These are phyloP conservation scores for Mionectes macconnelli DNA, from an alignment of 2,113 vertebrate genomes.

Conservation along the genomic window DNA sequence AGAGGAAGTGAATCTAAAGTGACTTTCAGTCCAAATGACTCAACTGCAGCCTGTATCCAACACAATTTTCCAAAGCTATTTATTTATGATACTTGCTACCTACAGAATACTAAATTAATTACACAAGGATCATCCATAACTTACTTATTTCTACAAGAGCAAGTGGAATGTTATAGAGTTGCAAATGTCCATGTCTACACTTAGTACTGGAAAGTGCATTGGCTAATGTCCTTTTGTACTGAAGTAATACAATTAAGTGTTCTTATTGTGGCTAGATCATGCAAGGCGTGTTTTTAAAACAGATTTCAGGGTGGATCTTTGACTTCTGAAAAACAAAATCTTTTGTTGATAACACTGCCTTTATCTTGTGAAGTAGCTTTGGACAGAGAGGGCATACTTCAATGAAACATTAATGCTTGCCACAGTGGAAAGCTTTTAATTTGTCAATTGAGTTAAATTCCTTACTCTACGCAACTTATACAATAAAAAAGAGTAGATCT, in stretches of 20 bases:
- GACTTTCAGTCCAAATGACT: neutral
- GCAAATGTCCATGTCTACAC: neutral
- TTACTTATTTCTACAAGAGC: neutral
- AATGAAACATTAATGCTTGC: neutral
- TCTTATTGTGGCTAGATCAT: slow-evolving; percentile 35
- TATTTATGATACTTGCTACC: neutral
- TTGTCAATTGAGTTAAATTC: neutral
- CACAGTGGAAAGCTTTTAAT: neutral
- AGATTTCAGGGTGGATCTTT: slow-evolving; percentile 1
- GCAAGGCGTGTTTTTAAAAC: neutral
- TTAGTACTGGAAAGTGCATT: neutral
- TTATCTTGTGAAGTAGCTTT: neutral
- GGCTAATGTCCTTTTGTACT: neutral
- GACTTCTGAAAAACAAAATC: slow-evolving; percentile 11
- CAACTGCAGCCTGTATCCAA: neutral
- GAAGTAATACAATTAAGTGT: slow-evolving; percentile 2
- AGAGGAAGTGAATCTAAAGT: neutral
- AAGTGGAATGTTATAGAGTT: neutral
- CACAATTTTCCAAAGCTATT: neutral
- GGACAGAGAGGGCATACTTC: neutral
- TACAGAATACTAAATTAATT: neutral
- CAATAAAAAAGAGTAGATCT: neutral
- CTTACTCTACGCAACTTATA: neutral
- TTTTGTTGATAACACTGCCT: neutral
- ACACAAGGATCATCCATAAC: neutral